Conservation (phyloP, 2,888 invertebrate genomes). For the Cantharis flavilabris region DNA sequence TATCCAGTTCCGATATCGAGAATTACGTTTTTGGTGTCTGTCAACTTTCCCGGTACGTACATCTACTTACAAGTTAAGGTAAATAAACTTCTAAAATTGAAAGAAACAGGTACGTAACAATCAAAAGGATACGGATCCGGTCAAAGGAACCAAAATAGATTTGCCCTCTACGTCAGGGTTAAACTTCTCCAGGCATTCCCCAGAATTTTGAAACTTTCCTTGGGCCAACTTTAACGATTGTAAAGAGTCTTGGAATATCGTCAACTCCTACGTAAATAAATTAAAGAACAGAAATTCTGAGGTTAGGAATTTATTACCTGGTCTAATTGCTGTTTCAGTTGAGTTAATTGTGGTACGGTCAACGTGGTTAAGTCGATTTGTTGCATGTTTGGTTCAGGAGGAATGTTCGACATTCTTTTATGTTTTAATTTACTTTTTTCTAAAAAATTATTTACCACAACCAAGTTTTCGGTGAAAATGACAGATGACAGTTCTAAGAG, state of each 20-base stretch:
- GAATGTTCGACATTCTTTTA: slow-evolving; percentile 63
- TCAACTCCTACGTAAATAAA: slow-evolving; percentile 69
- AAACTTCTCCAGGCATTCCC: slow-evolving; percentile 81
- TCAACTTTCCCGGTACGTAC: slow-evolving; percentile 92
- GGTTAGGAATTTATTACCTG: slow-evolving; percentile 60
- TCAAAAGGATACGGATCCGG: slow-evolving; percentile 75
- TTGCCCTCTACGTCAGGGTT: slow-evolving; percentile 78
- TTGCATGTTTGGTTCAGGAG: slow-evolving; percentile 68
- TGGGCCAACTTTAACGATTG: slow-evolving; percentile 89
- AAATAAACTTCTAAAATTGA: slow-evolving; percentile 1
- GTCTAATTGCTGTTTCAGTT: slow-evolving; percentile 86
- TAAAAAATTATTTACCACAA: background rate
- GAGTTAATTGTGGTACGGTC: slow-evolving; percentile 78
- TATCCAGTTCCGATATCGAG: slow-evolving; percentile 98
- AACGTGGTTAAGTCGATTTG: slow-evolving; percentile 82
- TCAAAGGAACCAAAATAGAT: slow-evolving; percentile 89
- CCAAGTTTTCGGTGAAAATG: background rate
- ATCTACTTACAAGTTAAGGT: slow-evolving; percentile 59
- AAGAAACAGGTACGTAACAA: background rate
- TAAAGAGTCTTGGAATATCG: slow-evolving; percentile 87
- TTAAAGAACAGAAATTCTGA: slow-evolving; percentile 26
- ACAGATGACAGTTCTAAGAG: background rate
- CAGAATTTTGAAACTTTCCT: slow-evolving; percentile 86
- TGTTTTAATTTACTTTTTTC: background rate
- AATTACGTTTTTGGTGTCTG: slow-evolving; percentile 83